These are phyloP conservation scores for Glossophaga mutica DNA, from an alignment of 2,797 vertebrate species.

Conservation along the genomic window DNA sequence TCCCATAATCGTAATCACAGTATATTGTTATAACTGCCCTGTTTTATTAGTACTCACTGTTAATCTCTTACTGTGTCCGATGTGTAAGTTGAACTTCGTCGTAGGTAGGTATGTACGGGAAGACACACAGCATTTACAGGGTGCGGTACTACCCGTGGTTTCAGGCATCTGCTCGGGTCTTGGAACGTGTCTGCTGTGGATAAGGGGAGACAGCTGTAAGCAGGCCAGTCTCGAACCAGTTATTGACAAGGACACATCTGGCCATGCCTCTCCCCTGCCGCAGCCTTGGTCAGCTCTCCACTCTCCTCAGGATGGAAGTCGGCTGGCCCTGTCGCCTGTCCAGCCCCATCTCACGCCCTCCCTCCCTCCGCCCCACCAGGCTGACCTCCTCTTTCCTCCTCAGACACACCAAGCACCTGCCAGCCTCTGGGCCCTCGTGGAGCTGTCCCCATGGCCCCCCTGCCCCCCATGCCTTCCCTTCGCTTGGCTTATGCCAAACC, in stretches of 20 bases:
- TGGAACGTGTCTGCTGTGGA: background rate
- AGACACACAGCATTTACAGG: background rate
- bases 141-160: background rate
- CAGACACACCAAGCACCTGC: background rate
- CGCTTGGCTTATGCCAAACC: background rate
- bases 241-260: background rate
- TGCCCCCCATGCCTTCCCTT: rapidly evolving
- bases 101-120: background rate
- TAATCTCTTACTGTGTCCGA: background rate
- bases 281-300: too few relatives aligned
- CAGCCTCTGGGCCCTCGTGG: background rate
- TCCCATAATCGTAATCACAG: background rate
- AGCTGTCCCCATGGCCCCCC: background rate
- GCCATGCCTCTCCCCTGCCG: background rate
- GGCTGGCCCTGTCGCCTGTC: rapidly evolving
- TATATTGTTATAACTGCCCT: background rate
- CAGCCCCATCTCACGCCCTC: rapidly evolving
- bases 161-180: background rate
- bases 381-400: background rate
- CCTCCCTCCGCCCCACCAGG: background rate
- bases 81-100: background rate
- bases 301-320: background rate
- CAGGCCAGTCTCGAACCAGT: background rate
- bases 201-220: background rate
- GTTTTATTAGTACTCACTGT: background rate